Evolutionary conservation across 1,140 invertebrate genomes (phyloP), one percentile per base, ranked within the genome.

Genomic region (Drosophila varians): DNA sequence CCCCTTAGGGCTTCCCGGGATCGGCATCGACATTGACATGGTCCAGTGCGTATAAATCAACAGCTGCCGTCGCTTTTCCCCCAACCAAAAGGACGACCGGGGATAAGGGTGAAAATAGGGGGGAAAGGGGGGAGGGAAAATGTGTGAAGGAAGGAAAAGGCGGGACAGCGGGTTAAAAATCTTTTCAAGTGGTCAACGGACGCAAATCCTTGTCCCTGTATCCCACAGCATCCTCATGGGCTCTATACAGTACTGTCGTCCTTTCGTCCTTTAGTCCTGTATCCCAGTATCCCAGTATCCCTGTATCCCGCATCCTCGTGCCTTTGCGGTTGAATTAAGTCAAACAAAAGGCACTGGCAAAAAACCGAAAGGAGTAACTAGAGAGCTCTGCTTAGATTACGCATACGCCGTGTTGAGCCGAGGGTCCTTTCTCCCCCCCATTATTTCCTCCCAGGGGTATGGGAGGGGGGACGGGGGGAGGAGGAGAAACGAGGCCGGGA

Each of bases 271-370:
- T 12, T 19, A 7, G 1, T n/a, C 31, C 51, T 60, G 14, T 5
- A 7, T 49, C 31, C 65, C 61, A 23, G 23, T 16, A 18, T n/a
- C n/a, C n/a, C n/a, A n/a, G 16, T 28, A 36, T 28, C 31, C 55
- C 31, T 28, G 38, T 25, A 47, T 61, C 55, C 69, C 56, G 69
- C 69, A 73, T 72, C 69, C 69, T 73, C 73, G 69, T 73, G 69
- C 69, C 69, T 54, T 83, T 83, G 78, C 74, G 78, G 78, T 83
- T 83, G 79, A 83, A 84, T 83, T 83, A 83, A 84, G 79, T 66
- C 65, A 56, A 83, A 83, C 79, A 74, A 78, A 78, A 69, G 74
- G 49, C 71, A 51, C 42, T 64, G 65, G 40, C 52, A 56, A 23
- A 40, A 55, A 55, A 42, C 8, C 21, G 34, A 31, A 21, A 40